A percentile compares a stretch with the other conserved stretches of the same genome.
phyloP scores from a whole-genome alignment of 2,888 invertebrate genomes.

The Hydroisotoma schaefferi region DNA sequence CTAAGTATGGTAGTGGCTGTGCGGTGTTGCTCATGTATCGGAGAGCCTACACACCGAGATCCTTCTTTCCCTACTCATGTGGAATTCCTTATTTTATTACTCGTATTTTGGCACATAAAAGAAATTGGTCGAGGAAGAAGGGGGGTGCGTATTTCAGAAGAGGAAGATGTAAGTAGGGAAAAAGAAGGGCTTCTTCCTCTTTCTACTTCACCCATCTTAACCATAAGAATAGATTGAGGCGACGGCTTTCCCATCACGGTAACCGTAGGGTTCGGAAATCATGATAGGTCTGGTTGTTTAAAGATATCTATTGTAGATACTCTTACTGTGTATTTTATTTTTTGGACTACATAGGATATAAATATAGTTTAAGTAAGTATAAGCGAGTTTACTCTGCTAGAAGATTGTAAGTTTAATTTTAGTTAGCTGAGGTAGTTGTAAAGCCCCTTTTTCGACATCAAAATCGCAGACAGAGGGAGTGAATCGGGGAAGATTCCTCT shows the following conservation, averaged over 20 bases:
- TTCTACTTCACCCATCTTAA: too few species aligned
- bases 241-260: conserved; percentile 8
- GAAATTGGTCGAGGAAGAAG: conserved; percentile 30
- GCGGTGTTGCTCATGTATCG: background rate
- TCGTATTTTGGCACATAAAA: conserved; percentile 48
- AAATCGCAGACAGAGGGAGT: too few species aligned
- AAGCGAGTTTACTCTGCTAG: too few species aligned
- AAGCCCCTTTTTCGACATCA: too few species aligned
- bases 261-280: background rate
- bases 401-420: too few species aligned
- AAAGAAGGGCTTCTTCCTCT: background rate
- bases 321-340: conserved; percentile 7
- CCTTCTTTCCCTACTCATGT: conserved; percentile 39
- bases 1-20: background rate
- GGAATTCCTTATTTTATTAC: conserved; percentile 49
- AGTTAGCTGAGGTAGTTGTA: too few species aligned
- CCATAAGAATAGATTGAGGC: conserved; percentile 14
- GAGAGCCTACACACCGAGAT: too few species aligned
- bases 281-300: conserved; percentile 11
- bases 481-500: too few species aligned
- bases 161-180: conserved; percentile 11
- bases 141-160: background rate
- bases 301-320: conserved; percentile 10
- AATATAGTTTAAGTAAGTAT: too few species aligned
- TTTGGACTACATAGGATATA: too few species aligned